Evolutionary conservation across 1,140 invertebrate genomes (phyloP), one percentile per base, ranked within the genome.

Genomic region (Ceratina japonica): DNA sequence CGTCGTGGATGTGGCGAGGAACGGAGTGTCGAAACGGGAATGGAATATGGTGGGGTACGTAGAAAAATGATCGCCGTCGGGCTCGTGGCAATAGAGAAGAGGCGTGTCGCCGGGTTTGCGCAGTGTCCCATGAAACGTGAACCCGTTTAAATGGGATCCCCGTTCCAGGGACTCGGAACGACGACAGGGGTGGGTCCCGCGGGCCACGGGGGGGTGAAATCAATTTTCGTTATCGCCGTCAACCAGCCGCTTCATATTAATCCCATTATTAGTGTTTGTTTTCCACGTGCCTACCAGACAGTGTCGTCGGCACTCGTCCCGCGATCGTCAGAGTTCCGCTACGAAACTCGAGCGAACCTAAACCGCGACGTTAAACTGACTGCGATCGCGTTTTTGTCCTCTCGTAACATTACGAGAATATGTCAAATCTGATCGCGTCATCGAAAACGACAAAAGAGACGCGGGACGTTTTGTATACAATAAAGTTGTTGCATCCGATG

Each of bases 161-260:
- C 82, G 76, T 84, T 58, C 71, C 56, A 31, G 24, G 24, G 54
- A 49, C 59, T 56, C 56, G 70, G 51, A 59, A 80, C 75, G 73
- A 79, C 83, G 81, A 59, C 5, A 51, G 12, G 64, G 44, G 51
- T 54, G 63, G 22, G 31, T 18, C 2, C 22, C 49, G n/a, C 59
- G 44, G 20, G n/a, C 20, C 59, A 44, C 37, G 37, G 51, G 71
- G 12, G 74, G 88, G 85, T 87, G 85, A 88, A 91, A 91, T 91
- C 90, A 91, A 91, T 91, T 91, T 91, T 85, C 88, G 89, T 91
- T 91, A 91, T 91, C 90, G 82, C 81, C 83, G 85, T 83, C 82
- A 82, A 88, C 82, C 90, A 91, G 90, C 82, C 89, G 82, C 83
- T 81, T 75, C 81, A 81, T 85, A 88, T 88, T 90, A 89, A 90